Evolutionary conservation across 2,113 vertebrate species (phyloP), one percentile per base, ranked within the genome.

Genomic region (Nannospalax galili): DNA sequence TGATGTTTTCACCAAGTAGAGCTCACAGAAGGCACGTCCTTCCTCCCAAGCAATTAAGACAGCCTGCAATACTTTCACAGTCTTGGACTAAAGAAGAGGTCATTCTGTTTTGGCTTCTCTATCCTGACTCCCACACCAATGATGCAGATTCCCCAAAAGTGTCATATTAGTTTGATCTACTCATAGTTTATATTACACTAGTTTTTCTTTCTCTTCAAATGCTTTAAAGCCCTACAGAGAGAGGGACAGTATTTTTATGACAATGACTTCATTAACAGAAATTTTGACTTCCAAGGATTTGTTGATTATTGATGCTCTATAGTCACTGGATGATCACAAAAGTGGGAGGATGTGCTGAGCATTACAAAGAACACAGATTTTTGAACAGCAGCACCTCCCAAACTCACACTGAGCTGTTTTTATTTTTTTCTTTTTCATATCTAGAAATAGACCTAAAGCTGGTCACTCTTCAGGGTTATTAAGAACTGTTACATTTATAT

Each of bases 231-330:
- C 40, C 85, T 65, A 84, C 58, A n/a, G n/a, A n/a, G 32, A 2
- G 90, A 35, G 26, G 45, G 40, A 42, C 28, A 79, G 16, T 62
- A 72, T 60, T 91, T 91, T 94, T 90, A 32, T 84, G 37, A 90
- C 32, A 93, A 74, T 90, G 52, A 58, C 28, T 82, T 74, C 37
- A 22, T 69, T 81, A 64, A 79, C 92, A 88, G 11, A 79, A 86
- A 42, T 22, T 20, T 65, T 88, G 6, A 35, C 37, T 1, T 32
- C 24, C 11, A 9, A 42, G 10, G 6, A 69, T 17, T 40, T 52
- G 2, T 84, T 64, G 4, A 93, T 78, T 32, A 56, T 30, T 75
- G 32, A 82, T 82, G 19, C 45, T 65, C 40, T 77, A 7, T 9
- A 24, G 10, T 40, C 30, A 85, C 15, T 15, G 15, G 89, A 60